Base-by-base conservation (phyloP, 2,888 invertebrate genomes). In the Agrochola macilenta region DNA sequence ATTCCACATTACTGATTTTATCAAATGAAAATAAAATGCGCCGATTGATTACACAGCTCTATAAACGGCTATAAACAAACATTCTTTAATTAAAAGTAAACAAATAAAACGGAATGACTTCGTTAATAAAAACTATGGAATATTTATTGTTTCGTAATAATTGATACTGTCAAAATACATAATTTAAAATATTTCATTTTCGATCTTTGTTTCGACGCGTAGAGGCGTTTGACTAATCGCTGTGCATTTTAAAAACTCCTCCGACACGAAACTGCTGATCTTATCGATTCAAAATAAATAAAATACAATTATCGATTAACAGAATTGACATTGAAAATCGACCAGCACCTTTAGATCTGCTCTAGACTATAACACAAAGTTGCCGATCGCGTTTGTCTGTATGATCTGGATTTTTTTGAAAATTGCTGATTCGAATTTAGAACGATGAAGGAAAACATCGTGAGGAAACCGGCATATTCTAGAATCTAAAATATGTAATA, bases 161-260 rank as follows among this genome's bases (percentile, higher is more conserved):
- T 84, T 82, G 78, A 86, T 86, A 77, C 66, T 69, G 64, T 76
- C 79, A 49, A 76, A 79, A 76, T 74, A 70, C 26, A 72, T 75
- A 70, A 79, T 86, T 78, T 79, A 54, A 72, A 73, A 75, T 77
- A 78, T 82, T 66, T 66, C 35, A 69, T 81, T 74, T 76, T 73
- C 54, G 43, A 79, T 77, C 54, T 81, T 72, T 81, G 66, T 85
- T 85, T 71, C 66, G 60, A 70, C 57, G 57, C 61, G 71, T 49
- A 83, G 83, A 83, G 83, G 75, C 73, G 69, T 84, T 84, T 88
- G 78, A 88, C 79, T 80, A 87, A 87, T 84, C 69, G 87, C 39
- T 54, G 35, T 64, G 46, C 65, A 60, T 23, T 60, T 73, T 81
- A 74, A 81, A 76, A 77, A 73, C 64, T 83, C 72, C 64, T 54